These are phyloP conservation scores for Carpatolechia fugitivella DNA, from an alignment of 2,888 invertebrate species.

Conservation along the genomic window DNA sequence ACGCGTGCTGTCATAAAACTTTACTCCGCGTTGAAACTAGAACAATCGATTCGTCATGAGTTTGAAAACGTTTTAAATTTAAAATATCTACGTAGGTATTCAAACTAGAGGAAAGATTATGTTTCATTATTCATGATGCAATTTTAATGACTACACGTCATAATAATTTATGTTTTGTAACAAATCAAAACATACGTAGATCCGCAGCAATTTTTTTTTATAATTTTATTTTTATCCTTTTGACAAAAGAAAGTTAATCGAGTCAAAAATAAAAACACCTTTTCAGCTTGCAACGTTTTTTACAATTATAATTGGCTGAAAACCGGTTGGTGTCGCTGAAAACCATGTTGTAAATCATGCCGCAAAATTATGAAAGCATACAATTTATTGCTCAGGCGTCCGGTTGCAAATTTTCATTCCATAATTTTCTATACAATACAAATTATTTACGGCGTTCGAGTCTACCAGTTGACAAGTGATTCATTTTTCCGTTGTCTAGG, in stretches of 20 bases:
- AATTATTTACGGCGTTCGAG: slow-evolving; percentile 44
- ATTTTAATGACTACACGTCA: too few species aligned
- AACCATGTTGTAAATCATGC: slow-evolving; percentile 64
- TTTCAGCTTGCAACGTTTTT: not conserved
- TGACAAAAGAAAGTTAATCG: too few species aligned
- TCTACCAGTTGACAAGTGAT: slow-evolving; percentile 26
- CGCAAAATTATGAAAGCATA: slow-evolving; percentile 65
- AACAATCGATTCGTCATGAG: not conserved
- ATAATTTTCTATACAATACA: slow-evolving; percentile 59
- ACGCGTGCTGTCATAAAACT: slow-evolving; percentile 6
- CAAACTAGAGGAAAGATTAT: too few species aligned
- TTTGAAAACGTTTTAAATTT: too few species aligned
- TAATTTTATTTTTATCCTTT: too few species aligned
- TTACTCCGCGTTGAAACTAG: not conserved
- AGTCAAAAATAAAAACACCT: too few species aligned
- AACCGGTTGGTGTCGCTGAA: slow-evolving; percentile 48
- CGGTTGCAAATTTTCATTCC: slow-evolving; percentile 67
- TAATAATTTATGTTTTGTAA: too few species aligned
- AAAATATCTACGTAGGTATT: too few species aligned
- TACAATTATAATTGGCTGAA: slow-evolving; percentile 50
- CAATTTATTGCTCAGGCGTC: slow-evolving; percentile 69
- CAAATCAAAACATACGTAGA: too few species aligned
- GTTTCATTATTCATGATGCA: too few species aligned
- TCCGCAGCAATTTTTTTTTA: too few species aligned
- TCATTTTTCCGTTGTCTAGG: slow-evolving; percentile 11